These are phyloP conservation scores for Athalia cordata DNA, from an alignment of 2,888 invertebrate species.

Conservation along the genomic window DNA sequence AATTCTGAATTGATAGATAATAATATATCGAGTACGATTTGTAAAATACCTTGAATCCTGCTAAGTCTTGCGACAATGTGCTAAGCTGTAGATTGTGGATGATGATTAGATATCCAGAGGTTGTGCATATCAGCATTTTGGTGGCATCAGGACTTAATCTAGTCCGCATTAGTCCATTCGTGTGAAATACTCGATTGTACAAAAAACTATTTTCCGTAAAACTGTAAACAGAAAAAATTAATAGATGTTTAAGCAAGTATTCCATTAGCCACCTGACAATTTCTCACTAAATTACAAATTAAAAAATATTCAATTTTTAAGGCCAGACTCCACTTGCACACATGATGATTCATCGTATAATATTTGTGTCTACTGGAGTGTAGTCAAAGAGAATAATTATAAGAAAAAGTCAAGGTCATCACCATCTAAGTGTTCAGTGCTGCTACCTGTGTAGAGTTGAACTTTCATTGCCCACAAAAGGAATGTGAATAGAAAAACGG, in stretches of 20 bases:
- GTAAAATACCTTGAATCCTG: constrained; percentile 84
- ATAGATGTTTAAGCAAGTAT: no score
- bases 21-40: neutral
- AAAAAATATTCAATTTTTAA: no score
- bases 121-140: constrained; percentile 93
- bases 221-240: constrained; percentile 59
- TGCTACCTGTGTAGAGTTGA: no score
- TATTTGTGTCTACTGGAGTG: no score
- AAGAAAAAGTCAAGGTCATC: no score
- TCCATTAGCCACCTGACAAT: no score
- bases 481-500: neutral
- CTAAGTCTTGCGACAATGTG: constrained; percentile 86
- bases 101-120: constrained; percentile 91
- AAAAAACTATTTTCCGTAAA: constrained; percentile 85
- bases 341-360: no score
- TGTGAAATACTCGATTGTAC: constrained; percentile 89
- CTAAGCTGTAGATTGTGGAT: constrained; percentile 91
- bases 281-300: no score
- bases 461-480: no score
- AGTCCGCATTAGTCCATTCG: constrained; percentile 90
- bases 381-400: no score
- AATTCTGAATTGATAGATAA: neutral
- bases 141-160: constrained; percentile 89
- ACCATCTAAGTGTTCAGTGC: no score
- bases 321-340: no score